phyloP scores from a whole-genome alignment of 2,888 invertebrate genomes.

The Drosophila suboccidentalis region DNA sequence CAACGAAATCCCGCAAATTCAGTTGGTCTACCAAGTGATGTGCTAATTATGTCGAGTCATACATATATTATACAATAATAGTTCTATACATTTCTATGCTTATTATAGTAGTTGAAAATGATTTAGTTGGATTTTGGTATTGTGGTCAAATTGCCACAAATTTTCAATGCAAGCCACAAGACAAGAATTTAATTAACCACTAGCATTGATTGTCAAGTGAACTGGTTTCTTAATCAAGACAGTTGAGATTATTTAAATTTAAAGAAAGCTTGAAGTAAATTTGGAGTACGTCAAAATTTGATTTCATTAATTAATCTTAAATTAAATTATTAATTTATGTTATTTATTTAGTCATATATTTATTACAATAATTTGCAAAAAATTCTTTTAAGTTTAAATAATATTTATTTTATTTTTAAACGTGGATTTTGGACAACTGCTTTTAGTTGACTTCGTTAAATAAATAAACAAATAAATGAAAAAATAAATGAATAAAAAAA shows the following conservation, averaged over 20 bases:
- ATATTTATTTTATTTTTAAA: no score
- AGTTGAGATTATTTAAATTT: background rate
- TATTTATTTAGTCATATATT: no score
- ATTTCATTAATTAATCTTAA: background rate
- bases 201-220: background rate
- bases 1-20: background rate
- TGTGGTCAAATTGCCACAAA: constrained; percentile 5
- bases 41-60: constrained; percentile 3
- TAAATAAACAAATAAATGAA: no score
- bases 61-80: background rate
- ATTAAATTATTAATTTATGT: no score
- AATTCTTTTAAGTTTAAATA: no score
- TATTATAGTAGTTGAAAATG: background rate
- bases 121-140: constrained; percentile 1
- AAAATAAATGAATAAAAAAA: no score
- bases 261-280: background rate
- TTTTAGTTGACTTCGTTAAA: no score
- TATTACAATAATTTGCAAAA: no score
- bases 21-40: constrained; percentile 8
- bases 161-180: background rate
- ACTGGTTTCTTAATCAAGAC: background rate
- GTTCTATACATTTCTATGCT: background rate
- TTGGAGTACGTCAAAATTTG: background rate
- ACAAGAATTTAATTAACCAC: background rate
- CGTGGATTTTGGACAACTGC: no score